These are phyloP conservation scores for Pristionchus mayeri DNA, from an alignment of 2,888 invertebrate species.

Conservation along the genomic window DNA sequence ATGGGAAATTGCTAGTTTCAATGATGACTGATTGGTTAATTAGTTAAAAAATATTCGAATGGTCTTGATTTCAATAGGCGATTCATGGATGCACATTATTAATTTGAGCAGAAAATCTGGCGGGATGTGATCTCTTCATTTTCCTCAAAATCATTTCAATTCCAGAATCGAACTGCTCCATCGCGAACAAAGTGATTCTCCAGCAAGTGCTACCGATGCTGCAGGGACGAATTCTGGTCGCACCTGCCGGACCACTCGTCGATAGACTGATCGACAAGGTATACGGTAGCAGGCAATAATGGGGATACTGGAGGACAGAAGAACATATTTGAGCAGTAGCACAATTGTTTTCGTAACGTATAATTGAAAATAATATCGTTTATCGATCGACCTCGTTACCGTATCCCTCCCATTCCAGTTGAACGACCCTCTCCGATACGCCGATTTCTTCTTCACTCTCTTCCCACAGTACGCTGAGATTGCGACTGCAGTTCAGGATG, in stretches of 20 bases:
- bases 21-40: too few relatives aligned
- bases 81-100: too few relatives aligned
- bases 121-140: too few relatives aligned
- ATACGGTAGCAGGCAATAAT: not conserved
- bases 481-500: conserved; percentile 64
- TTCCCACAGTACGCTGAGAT: conserved; percentile 60
- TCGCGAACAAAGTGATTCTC: conserved; percentile 52
- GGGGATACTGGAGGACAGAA: not conserved
- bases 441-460: conserved; percentile 59
- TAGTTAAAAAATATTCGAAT: too few relatives aligned
- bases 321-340: not conserved
- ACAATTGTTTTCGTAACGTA: not conserved
- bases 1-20: too few relatives aligned
- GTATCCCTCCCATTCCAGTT: conserved; percentile 53
- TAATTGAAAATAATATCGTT: not conserved
- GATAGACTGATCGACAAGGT: conserved; percentile 61
- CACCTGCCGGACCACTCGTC: conserved; percentile 64
- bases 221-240: conserved; percentile 65
- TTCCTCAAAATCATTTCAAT: not conserved
- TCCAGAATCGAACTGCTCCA: conserved; percentile 31
- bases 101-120: too few relatives aligned
- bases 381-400: not conserved
- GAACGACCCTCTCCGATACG: conserved; percentile 58
- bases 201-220: conserved; percentile 64
- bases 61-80: too few relatives aligned